Conservation (phyloP, 1,140 invertebrate genomes). For the Cryptotermes secundus region DNA sequence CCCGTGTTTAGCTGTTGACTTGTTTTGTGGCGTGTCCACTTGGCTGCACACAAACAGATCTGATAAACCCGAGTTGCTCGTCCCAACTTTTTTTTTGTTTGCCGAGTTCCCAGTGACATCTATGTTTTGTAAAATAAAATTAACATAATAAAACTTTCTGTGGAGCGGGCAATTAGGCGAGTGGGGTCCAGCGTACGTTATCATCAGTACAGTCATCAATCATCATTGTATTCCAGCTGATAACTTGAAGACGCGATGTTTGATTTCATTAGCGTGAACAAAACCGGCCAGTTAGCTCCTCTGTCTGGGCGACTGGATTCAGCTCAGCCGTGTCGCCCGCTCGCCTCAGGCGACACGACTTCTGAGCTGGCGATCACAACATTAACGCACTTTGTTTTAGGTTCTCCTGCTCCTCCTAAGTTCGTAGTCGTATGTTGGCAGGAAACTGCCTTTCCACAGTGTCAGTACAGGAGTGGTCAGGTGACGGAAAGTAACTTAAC, state of each 20-base stretch:
- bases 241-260: not conserved
- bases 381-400: too few species aligned
- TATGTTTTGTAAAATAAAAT: conserved; percentile 15
- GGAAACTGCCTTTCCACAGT: too few species aligned
- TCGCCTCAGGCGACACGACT: too few species aligned
- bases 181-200: not conserved
- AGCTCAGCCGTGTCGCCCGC: too few species aligned
- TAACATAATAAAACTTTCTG: conserved; percentile 10
- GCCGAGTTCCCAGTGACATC: not conserved
- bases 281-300: not conserved
- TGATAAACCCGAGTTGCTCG: not conserved
- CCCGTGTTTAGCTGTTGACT: conserved; percentile 11
- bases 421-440: too few species aligned
- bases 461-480: too few species aligned
- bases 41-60: conserved; percentile 17
- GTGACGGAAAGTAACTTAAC: too few species aligned
- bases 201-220: not conserved
- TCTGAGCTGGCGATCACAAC: too few species aligned
- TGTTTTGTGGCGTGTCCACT: not conserved
- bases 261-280: not conserved
- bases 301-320: too few species aligned
- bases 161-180: conserved; percentile 14
- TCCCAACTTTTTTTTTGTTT: conserved; percentile 20
- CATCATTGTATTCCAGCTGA: not conserved
- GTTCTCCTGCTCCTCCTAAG: too few species aligned